Conservation (phyloP, 2,797 vertebrate species). For the Picus viridis region DNA sequence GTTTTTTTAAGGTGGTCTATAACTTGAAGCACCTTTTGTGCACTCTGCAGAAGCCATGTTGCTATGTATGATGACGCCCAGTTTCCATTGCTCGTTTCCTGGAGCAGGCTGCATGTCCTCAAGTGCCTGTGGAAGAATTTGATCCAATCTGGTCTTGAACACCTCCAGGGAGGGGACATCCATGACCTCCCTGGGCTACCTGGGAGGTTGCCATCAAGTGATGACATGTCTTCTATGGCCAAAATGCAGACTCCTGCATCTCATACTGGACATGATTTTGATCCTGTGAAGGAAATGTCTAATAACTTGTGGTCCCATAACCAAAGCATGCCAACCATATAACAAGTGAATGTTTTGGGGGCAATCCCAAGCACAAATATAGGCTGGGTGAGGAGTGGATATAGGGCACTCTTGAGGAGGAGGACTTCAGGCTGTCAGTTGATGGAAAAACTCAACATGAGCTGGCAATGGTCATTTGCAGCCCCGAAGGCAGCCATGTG, state of each 20-base stretch:
- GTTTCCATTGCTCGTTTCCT: background rate
- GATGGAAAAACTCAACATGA: too few species aligned
- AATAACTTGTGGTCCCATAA: background rate
- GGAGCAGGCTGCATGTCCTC: background rate
- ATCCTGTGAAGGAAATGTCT: background rate
- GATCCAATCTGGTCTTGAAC: background rate
- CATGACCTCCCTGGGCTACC: too few species aligned
- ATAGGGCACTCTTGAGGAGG: too few species aligned
- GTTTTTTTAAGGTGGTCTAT: background rate
- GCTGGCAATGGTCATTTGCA: too few species aligned
- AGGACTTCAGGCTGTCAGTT: too few species aligned
- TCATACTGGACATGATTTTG: background rate
- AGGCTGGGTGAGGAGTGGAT: too few species aligned
- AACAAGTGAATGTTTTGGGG: background rate
- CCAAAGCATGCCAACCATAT: rapidly evolving
- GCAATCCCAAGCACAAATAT: rapidly evolving
- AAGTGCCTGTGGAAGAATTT: background rate
- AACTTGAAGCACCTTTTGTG: background rate
- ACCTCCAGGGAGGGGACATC: too few species aligned
- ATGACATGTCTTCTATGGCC: background rate
- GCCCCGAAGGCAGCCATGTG: too few species aligned
- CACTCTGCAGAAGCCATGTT: background rate
- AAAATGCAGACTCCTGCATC: background rate
- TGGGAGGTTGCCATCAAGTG: background rate
- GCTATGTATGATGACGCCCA: background rate